Base-by-base conservation (phyloP, 1,140 invertebrate species). In the Drosophila pectinifera region DNA sequence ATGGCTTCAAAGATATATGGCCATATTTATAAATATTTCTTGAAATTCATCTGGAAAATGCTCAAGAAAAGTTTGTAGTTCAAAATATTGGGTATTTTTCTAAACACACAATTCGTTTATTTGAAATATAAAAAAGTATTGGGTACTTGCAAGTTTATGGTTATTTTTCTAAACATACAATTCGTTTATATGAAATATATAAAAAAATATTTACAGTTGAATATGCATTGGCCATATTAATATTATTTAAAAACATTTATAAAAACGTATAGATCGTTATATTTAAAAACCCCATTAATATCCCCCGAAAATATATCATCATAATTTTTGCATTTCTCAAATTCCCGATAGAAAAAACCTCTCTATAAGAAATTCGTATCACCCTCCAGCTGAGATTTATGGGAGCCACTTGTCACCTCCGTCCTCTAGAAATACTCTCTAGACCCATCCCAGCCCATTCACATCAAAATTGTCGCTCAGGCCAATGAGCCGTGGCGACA, bases 401-500 rank as follows among this genome's bases (percentile, higher is more conserved):
- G 69, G 38, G 34, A 72, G 14, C 68, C 68, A 59, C 53, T 59
- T 59, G 69, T 49, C 67, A 45, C 53, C 28, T 49, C 69, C 73
- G 68, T 73, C 72, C 73, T 56, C 73, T 76, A 54, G 46, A 53
- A 64, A 49, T 48, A 24, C 46, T 49, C 48, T 13, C 26, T 24
- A 5, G 51, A 26, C 28, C 28, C 28, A 31, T 10, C 28, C 28
- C 28, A 54, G 18, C 28, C 48, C 41, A 49, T 48, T 75, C 43
- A 45, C 20, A 64, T 49, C 43, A 39, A 55, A 65, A 56, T 51
- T 63, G 59, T 65, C 61, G 70, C 24, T 68, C 72, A 64, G 69
- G 43, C 74, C 82, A 78, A 85, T 81, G 82, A 78, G 73, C 69
- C 57, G 64, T 64, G 49, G 38, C 41, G 39, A 59, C 39, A 20